These are phyloP conservation scores for Caenorhabditis sp. DNA, from an alignment of 2,888 invertebrate genomes.

Conservation along the genomic window DNA sequence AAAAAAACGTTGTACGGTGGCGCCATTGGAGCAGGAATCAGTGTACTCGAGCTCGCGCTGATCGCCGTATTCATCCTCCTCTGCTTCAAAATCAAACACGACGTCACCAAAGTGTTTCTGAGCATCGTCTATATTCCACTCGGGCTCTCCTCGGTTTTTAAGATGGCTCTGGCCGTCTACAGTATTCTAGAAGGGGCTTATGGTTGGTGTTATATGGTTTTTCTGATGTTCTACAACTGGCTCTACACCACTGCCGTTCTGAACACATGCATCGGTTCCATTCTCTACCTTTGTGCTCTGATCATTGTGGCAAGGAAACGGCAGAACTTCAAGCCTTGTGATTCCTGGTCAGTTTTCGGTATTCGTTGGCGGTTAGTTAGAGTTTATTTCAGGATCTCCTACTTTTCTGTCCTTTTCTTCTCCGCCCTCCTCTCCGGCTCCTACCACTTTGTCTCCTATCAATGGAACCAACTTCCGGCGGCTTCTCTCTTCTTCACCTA, in stretches of 20 bases:
- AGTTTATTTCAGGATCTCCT: constrained; percentile 25
- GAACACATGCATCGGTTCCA: constrained; percentile 30
- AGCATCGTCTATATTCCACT: constrained; percentile 44
- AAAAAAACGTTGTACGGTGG: constrained; percentile 49
- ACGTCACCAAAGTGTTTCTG: constrained; percentile 44
- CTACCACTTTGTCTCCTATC: constrained; percentile 34
- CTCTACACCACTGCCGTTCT: constrained; percentile 36
- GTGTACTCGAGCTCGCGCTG: constrained; percentile 24
- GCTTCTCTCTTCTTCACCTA: constrained; percentile 33
- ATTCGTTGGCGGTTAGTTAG: neutral
- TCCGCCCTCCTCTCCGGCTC: constrained; percentile 46
- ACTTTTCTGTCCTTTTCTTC: constrained; percentile 37
- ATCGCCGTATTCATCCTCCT: constrained; percentile 35
- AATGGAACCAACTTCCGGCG: constrained; percentile 51
- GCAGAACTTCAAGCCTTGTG: constrained; percentile 23
- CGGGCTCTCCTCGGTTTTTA: constrained; percentile 49
- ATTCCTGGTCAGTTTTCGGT: constrained; percentile 28
- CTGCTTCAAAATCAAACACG: constrained; percentile 50
- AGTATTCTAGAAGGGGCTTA: constrained; percentile 28
- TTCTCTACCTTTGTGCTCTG: constrained; percentile 33
- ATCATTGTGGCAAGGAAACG: constrained; percentile 38
- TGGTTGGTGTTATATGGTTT: constrained; percentile 39
- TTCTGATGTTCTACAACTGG: constrained; percentile 48
- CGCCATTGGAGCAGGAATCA: constrained; percentile 27
- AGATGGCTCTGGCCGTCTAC: constrained; percentile 35